These are phyloP conservation scores for Catharus bicknelli DNA, from an alignment of 2,113 vertebrate species.

Conservation along the genomic window DNA sequence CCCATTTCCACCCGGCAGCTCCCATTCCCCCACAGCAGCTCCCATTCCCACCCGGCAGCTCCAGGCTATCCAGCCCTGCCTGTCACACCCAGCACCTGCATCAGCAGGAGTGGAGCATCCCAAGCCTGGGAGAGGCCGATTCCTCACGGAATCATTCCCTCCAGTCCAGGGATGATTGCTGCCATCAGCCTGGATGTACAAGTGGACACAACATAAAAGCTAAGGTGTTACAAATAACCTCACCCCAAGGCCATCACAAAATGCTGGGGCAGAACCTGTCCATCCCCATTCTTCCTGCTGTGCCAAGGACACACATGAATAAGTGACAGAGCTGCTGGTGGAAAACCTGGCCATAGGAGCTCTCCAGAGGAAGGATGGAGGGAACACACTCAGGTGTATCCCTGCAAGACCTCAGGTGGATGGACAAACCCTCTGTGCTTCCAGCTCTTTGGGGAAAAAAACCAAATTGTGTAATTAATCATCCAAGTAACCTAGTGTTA, in stretches of 20 bases:
- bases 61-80: neutral
- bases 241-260: neutral
- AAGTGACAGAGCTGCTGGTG: accelerated
- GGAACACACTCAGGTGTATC: neutral
- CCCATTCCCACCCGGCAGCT: neutral
- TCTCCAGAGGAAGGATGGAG: neutral
- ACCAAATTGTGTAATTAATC: accelerated
- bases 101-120: neutral
- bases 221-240: neutral
- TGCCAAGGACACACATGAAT: neutral
- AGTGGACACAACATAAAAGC: neutral
- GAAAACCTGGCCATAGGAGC: neutral
- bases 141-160: neutral
- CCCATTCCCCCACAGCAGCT: too few species aligned
- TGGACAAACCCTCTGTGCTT: neutral
- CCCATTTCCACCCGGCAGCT: neutral
- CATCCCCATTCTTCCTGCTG: accelerated
- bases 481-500: neutral
- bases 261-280: accelerated
- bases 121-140: neutral
- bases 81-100: neutral
- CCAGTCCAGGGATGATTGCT: neutral
- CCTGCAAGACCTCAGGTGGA: neutral
- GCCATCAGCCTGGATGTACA: neutral
- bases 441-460: neutral